Conservation (phyloP, 1,140 invertebrate genomes). For the Calliopsis andreniformis region DNA sequence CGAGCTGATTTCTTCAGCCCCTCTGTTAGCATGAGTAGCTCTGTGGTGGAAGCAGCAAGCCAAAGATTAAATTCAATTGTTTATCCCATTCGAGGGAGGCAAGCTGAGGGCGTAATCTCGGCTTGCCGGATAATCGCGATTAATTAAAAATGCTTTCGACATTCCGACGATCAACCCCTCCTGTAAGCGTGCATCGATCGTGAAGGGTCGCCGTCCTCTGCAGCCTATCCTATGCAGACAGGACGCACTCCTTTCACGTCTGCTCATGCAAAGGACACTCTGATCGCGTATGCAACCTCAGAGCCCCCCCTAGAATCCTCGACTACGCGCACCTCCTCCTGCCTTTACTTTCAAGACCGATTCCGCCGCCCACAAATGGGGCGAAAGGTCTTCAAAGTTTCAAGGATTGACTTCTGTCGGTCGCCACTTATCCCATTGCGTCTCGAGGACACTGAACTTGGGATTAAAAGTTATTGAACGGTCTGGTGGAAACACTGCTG, state of each 20-base stretch:
- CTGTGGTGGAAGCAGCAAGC: too few species aligned
- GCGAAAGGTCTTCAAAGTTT: too few species aligned
- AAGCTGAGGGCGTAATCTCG: background rate
- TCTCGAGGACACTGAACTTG: background rate
- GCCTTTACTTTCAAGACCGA: conserved; percentile 29
- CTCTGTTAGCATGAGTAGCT: too few species aligned
- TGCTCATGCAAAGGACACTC: conserved; percentile 49
- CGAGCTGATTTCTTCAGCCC: too few species aligned
- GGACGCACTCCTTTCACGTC: conserved; percentile 48
- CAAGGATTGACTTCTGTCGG: conserved; percentile 21
- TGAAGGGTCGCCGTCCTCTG: conserved; percentile 35
- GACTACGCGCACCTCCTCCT: background rate
- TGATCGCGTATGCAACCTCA: conserved; percentile 45
- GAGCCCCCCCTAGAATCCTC: conserved; percentile 36
- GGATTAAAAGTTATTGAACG: too few species aligned
- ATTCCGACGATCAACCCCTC: conserved; percentile 20
- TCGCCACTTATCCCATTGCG: background rate
- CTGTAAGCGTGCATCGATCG: conserved; percentile 41
- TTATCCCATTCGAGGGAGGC: background rate
- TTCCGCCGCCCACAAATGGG: conserved; percentile 4
- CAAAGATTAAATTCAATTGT: conserved; percentile 35
- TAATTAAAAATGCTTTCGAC: conserved; percentile 48
- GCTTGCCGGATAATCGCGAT: conserved; percentile 32
- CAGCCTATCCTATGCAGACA: conserved; percentile 47
- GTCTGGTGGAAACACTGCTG: too few species aligned